These are phyloP conservation scores for Proteles cristata DNA, from an alignment of 2,113 vertebrate species.

Conservation along the genomic window DNA sequence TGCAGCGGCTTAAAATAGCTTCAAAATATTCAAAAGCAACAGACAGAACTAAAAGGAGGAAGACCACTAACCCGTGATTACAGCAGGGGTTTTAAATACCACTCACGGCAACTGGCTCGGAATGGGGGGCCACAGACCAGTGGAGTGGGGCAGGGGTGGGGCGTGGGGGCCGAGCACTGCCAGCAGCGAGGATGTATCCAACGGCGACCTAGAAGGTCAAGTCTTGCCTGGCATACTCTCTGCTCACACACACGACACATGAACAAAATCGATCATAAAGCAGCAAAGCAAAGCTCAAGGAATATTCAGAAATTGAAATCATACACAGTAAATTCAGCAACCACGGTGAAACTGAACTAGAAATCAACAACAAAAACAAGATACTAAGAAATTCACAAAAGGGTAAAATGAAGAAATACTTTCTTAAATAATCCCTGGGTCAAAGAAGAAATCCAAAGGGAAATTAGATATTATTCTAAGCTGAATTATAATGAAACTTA, in stretches of 20 bases:
- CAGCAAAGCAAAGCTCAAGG: background rate
- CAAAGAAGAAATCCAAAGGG: background rate
- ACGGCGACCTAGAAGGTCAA: fast-evolving
- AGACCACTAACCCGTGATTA: too few species aligned
- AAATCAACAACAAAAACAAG: background rate
- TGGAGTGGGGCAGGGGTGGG: too few species aligned
- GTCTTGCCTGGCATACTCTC: fast-evolving
- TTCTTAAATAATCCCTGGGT: background rate
- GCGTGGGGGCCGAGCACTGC: background rate
- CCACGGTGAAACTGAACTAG: background rate
- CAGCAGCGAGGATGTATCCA: fast-evolving
- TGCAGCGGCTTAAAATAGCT: background rate
- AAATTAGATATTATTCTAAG: background rate
- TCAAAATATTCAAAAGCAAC: background rate
- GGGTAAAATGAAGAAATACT: background rate
- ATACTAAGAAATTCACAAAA: background rate
- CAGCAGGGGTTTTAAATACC: background rate
- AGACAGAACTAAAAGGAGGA: background rate
- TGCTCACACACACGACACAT: background rate
- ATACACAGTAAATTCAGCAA: background rate
- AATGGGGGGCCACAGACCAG: background rate
- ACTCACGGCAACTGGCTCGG: background rate
- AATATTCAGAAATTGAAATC: background rate
- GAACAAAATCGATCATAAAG: background rate
- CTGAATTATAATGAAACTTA: background rate